A percentile compares a stretch with the other conserved stretches of the same genome.
Conservation (phyloP, 2,113 vertebrate genomes). For the Greenwoodochromis staneri region DNA sequence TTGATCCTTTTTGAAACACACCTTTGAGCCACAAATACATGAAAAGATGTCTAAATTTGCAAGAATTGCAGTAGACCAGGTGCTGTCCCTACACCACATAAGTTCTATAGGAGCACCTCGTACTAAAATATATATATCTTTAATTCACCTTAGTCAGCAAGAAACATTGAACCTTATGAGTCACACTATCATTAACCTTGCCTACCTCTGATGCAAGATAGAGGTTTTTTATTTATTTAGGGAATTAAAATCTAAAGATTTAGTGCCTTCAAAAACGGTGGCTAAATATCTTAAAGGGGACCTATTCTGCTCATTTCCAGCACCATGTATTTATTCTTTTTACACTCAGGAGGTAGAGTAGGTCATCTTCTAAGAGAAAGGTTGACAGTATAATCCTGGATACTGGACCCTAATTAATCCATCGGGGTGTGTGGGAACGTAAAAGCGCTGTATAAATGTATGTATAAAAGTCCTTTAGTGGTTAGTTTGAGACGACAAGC, state of each 20-base stretch:
- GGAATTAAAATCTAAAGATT: not conserved
- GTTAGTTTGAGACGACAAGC: not conserved
- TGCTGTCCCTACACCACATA: not conserved
- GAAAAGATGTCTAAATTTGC: not conserved
- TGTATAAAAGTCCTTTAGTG: not conserved
- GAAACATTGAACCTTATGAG: fast-evolving
- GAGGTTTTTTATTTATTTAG: not conserved
- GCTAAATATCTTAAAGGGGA: not conserved
- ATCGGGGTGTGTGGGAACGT: not conserved
- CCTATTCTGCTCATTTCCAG: not conserved
- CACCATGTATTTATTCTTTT: not conserved
- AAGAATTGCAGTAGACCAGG: not conserved
- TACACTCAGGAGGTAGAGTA: fast-evolving
- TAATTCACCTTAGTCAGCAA: not conserved
- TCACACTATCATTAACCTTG: fast-evolving
- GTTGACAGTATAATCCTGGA: not conserved
- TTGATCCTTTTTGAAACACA: not conserved
- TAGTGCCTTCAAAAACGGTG: not conserved
- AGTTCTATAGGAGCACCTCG: not conserved
- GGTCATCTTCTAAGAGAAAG: not conserved
- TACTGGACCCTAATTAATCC: not conserved
- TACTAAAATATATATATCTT: not conserved
- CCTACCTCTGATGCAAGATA: not conserved
- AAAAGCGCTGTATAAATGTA: not conserved
- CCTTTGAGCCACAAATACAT: not conserved